phyloP scores from a whole-genome alignment of 2,888 invertebrate genomes.

The Polydesmus complanatus region DNA sequence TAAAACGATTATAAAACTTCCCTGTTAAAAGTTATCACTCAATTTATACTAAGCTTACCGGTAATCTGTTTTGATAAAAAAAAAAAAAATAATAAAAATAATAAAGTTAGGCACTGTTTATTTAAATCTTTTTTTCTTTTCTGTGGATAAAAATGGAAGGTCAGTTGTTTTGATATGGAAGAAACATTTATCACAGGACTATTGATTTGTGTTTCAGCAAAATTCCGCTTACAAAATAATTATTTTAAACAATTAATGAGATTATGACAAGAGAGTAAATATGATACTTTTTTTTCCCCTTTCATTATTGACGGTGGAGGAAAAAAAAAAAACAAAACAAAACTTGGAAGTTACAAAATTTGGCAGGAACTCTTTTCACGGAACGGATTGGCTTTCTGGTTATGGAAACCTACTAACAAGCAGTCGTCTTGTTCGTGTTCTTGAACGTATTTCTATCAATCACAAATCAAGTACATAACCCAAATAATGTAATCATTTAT shows the following conservation, averaged over 20 bases:
- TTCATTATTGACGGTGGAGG: too few species aligned
- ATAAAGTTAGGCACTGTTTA: background rate
- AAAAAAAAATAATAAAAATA: too few species aligned
- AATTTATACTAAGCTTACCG: too few species aligned
- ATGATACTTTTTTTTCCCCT: background rate
- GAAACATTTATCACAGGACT: background rate
- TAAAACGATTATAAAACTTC: too few species aligned
- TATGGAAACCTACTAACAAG: conserved; percentile 80
- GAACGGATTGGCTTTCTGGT: conserved; percentile 89
- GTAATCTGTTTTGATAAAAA: too few species aligned
- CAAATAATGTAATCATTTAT: background rate
- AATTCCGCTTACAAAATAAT: background rate
- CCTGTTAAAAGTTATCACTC: too few species aligned
- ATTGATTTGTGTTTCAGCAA: background rate
- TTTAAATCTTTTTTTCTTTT: background rate
- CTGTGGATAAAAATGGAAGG: background rate
- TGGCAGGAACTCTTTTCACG: conserved; percentile 82
- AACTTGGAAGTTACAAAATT: conserved; percentile 45
- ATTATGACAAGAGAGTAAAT: too few species aligned
- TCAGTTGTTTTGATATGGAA: background rate
- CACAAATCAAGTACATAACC: conserved; percentile 12
- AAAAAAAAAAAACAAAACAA: too few species aligned
- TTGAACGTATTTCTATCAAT: conserved; percentile 53
- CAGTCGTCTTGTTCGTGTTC: conserved; percentile 90
- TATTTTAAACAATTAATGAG: background rate